Percentiles rank a stretch among this genome's conserved stretches.
phyloP scores from a whole-genome alignment of 2,113 vertebrate species.

The Rhinopithecus roxellana region DNA sequence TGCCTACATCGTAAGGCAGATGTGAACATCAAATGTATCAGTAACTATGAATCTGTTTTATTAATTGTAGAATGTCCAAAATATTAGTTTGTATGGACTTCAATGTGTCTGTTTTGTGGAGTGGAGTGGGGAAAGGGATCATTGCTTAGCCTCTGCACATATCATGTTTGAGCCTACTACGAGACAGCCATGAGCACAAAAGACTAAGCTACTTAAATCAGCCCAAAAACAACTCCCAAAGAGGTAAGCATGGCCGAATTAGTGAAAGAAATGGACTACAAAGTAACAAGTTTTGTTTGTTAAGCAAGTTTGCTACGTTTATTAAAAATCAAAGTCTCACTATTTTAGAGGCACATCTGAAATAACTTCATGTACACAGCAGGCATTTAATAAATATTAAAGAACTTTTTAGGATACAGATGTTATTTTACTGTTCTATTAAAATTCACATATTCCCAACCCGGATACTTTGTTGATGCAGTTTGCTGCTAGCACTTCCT shows the following conservation, averaged over 20 bases:
- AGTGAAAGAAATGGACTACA: neutral
- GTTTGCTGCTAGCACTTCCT: neutral
- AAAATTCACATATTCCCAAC: neutral
- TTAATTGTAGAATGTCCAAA: neutral
- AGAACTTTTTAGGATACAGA: neutral
- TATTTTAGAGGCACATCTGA: neutral
- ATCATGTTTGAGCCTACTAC: neutral
- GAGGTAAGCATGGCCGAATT: neutral
- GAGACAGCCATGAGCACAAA: neutral
- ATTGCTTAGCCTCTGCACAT: neutral
- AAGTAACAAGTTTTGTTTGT: neutral
- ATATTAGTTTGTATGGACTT: neutral
- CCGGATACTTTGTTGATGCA: neutral
- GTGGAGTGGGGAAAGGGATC: neutral
- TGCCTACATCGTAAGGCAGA: neutral
- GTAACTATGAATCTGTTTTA: neutral
- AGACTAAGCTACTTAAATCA: conserved; percentile 14
- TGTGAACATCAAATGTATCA: neutral
- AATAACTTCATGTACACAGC: neutral
- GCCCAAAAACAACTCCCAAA: neutral
- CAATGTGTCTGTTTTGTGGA: neutral
- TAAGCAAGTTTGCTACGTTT: neutral
- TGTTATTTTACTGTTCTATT: neutral
- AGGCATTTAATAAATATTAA: neutral
- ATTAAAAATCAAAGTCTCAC: conserved; percentile 20